phyloP scores from a whole-genome alignment of 2,113 vertebrate species.

The Tautogolabrus adspersus region DNA sequence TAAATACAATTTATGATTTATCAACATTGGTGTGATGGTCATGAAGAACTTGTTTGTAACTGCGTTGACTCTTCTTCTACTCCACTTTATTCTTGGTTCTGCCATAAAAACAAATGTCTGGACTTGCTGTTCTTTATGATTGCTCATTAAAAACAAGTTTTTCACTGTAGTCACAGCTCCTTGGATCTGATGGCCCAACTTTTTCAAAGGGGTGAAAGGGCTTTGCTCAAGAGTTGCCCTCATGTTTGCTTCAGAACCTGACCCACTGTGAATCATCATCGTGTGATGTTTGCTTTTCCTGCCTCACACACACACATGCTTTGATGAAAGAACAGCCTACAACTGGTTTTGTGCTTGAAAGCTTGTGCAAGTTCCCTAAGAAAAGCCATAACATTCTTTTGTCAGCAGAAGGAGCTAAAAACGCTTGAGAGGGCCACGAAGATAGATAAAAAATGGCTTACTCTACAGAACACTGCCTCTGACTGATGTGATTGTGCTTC shows the following conservation, averaged over 20 bases:
- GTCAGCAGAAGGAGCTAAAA: constrained; percentile 24
- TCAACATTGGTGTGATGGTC: not conserved
- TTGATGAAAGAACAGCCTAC: constrained; percentile 8
- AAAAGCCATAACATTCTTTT: constrained; percentile 26
- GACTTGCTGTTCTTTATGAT: not conserved
- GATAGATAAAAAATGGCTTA: constrained; percentile 1
- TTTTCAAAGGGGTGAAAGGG: constrained; percentile 42
- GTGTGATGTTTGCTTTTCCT: constrained; percentile 38
- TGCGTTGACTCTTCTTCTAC: not conserved
- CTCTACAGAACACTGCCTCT: not conserved
- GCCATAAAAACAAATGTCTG: not conserved
- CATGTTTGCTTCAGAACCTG: constrained; percentile 29
- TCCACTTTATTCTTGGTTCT: not conserved
- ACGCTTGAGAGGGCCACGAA: not conserved
- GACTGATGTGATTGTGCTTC: not conserved
- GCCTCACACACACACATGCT: not conserved
- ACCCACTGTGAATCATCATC: constrained; percentile 55
- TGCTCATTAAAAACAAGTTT: not conserved
- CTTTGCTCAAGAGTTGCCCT: constrained; percentile 39
- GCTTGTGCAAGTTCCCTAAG: constrained; percentile 19
- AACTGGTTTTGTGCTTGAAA: constrained; percentile 38
- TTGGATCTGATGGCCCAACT: constrained; percentile 27
- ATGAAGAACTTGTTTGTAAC: constrained; percentile 1
- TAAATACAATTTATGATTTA: not conserved
- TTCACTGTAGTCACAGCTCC: not conserved